These are phyloP conservation scores for Bos javanicus DNA, from an alignment of 2,113 vertebrate species.

Conservation along the genomic window DNA sequence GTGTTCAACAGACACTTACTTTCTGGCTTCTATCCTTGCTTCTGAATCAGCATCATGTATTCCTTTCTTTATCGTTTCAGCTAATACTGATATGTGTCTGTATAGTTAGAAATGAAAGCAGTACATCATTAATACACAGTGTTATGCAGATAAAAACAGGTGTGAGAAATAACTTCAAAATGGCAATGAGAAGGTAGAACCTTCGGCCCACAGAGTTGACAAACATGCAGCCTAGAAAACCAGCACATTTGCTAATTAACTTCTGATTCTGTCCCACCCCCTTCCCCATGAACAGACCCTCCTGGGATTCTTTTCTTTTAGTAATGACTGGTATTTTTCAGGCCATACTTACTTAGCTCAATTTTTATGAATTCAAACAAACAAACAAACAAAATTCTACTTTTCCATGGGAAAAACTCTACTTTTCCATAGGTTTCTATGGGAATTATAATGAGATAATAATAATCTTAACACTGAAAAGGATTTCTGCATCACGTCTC, in stretches of 20 bases:
- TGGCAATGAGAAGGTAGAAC: background rate
- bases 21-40: conserved; percentile 96
- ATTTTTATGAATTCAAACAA: conserved; percentile 50
- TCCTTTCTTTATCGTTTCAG: conserved; percentile 98
- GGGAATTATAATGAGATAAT: conserved; percentile 60
- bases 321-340: background rate
- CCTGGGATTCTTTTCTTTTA: background rate
- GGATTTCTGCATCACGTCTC: background rate
- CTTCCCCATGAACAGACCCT: background rate
- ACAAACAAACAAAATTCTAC: conserved; percentile 65
- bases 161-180: conserved; percentile 3
- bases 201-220: background rate
- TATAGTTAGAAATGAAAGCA: conserved; percentile 62
- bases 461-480: background rate
- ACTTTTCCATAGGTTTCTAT: conserved; percentile 75
- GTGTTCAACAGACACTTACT: conserved; percentile 84
- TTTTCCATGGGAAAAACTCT: conserved; percentile 62
- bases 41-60: conserved; percentile 98
- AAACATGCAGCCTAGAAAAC: background rate
- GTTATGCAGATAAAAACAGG: background rate
- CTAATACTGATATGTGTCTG: conserved; percentile 96
- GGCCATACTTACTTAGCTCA: background rate
- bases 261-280: too few species aligned
- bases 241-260: background rate
- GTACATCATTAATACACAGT: conserved; percentile 72